Evolutionary conservation across 2,888 invertebrate genomes (phyloP).

Genomic region (Anthrax anthrax): DNA sequence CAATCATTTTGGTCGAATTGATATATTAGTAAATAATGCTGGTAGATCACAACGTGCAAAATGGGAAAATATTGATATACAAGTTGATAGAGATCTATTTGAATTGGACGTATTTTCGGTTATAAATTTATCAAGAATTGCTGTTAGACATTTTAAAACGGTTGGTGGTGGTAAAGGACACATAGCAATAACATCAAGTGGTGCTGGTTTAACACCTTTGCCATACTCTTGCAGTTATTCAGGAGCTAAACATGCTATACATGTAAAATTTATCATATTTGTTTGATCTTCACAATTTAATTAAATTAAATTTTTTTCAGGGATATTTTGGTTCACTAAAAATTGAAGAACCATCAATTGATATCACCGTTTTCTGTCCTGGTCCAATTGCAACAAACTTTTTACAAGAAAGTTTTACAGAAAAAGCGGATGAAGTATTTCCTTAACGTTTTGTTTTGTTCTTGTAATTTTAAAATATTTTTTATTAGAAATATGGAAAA

Average conservation of each 20-base stretch:
- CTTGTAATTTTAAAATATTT: not conserved
- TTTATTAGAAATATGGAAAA: constrained; percentile 24
- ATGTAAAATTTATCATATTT: constrained; percentile 36
- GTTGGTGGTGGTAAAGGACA: constrained; percentile 40
- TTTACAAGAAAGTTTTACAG: constrained; percentile 52
- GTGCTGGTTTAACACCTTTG: constrained; percentile 52
- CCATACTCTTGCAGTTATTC: constrained; percentile 57
- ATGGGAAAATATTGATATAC: constrained; percentile 54
- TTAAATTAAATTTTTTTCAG: constrained; percentile 27
- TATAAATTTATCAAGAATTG: constrained; percentile 53
- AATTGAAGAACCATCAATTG: constrained; percentile 38
- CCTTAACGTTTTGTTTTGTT: no score
- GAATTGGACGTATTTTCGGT: constrained; percentile 63
- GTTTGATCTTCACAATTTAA: not conserved
- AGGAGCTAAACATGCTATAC: constrained; percentile 61
- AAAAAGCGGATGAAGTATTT: constrained; percentile 36
- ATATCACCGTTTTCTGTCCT: constrained; percentile 57
- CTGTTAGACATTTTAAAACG: constrained; percentile 45
- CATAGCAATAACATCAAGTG: constrained; percentile 58
- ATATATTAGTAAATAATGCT: constrained; percentile 69
- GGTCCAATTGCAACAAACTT: constrained; percentile 63
- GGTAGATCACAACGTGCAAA: constrained; percentile 61
- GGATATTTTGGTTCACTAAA: constrained; percentile 59
- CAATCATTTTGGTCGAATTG: constrained; percentile 53
- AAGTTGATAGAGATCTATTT: constrained; percentile 59